phyloP scores from a whole-genome alignment of 2,797 vertebrate species.

The Myotis findleyi region DNA sequence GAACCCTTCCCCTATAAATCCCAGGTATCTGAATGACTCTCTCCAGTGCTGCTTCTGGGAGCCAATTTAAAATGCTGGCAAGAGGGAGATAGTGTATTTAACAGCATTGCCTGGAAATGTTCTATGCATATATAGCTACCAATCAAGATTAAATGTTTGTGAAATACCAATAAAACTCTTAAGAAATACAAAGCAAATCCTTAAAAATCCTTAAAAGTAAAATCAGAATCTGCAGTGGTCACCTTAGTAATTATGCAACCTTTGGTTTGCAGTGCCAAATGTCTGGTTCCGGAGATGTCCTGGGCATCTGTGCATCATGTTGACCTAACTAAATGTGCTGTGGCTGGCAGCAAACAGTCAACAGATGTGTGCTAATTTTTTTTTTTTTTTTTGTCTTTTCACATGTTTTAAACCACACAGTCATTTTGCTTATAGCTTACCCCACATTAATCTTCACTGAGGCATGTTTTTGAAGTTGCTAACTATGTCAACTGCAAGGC shows the following conservation, averaged over 20 bases:
- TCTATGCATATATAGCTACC: not conserved
- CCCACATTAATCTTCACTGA: slow-evolving; percentile 57
- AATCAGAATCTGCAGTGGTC: not conserved
- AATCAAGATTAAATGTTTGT: not conserved
- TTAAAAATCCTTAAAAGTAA: slow-evolving; percentile 38
- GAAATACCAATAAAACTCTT: not conserved
- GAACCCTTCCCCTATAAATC: not conserved
- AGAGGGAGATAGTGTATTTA: not conserved
- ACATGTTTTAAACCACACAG: slow-evolving; percentile 84
- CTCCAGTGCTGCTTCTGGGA: not conserved
- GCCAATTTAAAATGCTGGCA: accelerated
- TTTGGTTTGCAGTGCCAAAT: slow-evolving; percentile 79
- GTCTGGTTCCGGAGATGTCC: slow-evolving; percentile 71
- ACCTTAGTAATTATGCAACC: not conserved
- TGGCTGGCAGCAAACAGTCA: slow-evolving; percentile 86
- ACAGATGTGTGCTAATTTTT: slow-evolving; percentile 87
- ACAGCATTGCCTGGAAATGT: not conserved
- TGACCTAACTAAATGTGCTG: slow-evolving; percentile 86
- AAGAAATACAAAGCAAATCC: not conserved
- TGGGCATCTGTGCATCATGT: slow-evolving; percentile 82
- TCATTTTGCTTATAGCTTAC: slow-evolving; percentile 78
- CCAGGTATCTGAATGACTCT: not conserved
- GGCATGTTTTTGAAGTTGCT: slow-evolving; percentile 22
- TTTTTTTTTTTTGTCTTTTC: slow-evolving; percentile 85
- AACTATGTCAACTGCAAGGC: not conserved